Evolutionary conservation across 2,888 invertebrate species (phyloP).

Genomic region (Agrotis clavis): DNA sequence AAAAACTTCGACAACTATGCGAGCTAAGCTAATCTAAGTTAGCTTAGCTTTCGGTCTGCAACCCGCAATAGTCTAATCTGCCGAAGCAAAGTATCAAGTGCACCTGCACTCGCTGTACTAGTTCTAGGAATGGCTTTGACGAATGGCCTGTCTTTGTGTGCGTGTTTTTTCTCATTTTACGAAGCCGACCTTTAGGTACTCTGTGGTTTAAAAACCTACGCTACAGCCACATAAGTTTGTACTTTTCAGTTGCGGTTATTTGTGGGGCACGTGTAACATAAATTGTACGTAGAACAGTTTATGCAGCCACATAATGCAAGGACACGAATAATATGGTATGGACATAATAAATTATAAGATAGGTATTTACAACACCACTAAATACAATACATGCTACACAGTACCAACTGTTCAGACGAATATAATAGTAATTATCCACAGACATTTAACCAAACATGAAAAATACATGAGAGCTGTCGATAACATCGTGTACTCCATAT

Average conservation of each 20-base stretch:
- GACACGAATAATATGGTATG: neutral
- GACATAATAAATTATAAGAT: neutral
- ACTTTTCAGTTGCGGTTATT: slow-evolving; percentile 14
- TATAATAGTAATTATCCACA: neutral
- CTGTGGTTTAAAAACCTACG: neutral
- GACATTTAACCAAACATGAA: slow-evolving; percentile 3
- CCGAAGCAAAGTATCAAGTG: neutral
- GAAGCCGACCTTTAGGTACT: neutral
- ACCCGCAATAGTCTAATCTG: too few relatives aligned
- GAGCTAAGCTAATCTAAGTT: too few relatives aligned
- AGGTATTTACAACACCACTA: neutral
- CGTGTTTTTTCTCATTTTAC: slow-evolving; percentile 6
- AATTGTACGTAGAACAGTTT: slow-evolving; percentile 12
- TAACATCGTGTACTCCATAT: slow-evolving; percentile 11
- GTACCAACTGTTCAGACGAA: neutral
- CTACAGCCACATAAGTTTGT: neutral
- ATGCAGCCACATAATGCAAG: neutral
- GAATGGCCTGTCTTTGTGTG: neutral
- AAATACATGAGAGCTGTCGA: too few relatives aligned
- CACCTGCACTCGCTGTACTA: neutral
- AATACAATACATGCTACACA: slow-evolving; percentile 10
- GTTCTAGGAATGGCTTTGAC: too few relatives aligned
- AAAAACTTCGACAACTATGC: too few relatives aligned
- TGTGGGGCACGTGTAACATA: slow-evolving; percentile 10
- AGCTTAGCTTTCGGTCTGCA: too few relatives aligned